These are phyloP conservation scores for Norana najaformis DNA, from an alignment of 2,888 invertebrate species.

Conservation along the genomic window DNA sequence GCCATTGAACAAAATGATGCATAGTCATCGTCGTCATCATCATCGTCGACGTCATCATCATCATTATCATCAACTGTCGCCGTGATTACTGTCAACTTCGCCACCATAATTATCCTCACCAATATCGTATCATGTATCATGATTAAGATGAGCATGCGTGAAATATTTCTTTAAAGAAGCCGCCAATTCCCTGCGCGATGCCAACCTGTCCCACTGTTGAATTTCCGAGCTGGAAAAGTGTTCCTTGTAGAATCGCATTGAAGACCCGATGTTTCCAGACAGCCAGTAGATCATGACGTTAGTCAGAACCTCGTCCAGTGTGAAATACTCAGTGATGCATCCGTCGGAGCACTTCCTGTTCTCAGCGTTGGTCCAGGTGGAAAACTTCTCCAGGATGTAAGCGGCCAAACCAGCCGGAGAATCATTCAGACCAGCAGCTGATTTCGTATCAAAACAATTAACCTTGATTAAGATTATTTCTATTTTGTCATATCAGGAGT, in stretches of 20 bases:
- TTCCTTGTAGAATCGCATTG: constrained; percentile 77
- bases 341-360: constrained; percentile 69
- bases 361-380: constrained; percentile 72
- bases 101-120: constrained; percentile 19
- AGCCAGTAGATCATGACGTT: constrained; percentile 84
- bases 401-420: constrained; percentile 84
- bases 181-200: too few relatives aligned
- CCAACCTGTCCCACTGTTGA: background rate
- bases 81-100: background rate
- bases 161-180: too few relatives aligned
- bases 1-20: background rate
- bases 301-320: constrained; percentile 75
- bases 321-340: constrained; percentile 69
- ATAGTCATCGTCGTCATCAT: background rate
- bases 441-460: background rate
- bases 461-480: background rate
- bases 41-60: constrained; percentile 23
- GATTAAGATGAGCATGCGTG: too few relatives aligned
- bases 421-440: constrained; percentile 73
- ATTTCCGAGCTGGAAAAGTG: constrained; percentile 30
- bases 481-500: too few relatives aligned
- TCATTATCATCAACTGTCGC: constrained; percentile 15
- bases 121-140: background rate
- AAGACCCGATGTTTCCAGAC: constrained; percentile 74
- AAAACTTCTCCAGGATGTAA: constrained; percentile 87